Percentiles rank a stretch among this genome's conserved stretches.
Evolutionary conservation across 2,888 invertebrate genomes (phyloP).

Genomic region (Thymelicus lineola): DNA sequence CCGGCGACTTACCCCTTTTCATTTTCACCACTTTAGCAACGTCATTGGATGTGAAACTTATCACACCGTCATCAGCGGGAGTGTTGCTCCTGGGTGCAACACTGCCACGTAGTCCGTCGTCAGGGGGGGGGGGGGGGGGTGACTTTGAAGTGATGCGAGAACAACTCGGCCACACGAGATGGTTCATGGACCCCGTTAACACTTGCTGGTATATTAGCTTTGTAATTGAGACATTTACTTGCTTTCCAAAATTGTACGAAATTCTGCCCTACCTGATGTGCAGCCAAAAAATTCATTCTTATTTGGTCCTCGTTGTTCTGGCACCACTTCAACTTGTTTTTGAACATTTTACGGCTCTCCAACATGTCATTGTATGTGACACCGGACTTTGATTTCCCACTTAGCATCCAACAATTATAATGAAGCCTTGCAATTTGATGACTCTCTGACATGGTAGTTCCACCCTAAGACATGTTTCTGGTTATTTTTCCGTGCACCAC

Average conservation of each 20-base stretch:
- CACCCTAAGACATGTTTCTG: conserved; percentile 5
- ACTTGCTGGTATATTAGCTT: conserved; percentile 32
- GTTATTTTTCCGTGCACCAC: background rate
- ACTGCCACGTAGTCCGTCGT: too few relatives aligned
- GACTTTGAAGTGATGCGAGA: conserved; percentile 38
- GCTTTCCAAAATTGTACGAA: conserved; percentile 32
- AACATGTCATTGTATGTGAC: conserved; percentile 33
- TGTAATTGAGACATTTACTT: too few relatives aligned
- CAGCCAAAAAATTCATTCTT: conserved; percentile 37
- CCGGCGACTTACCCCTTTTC: too few relatives aligned
- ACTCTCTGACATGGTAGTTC: conserved; percentile 6
- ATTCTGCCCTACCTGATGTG: conserved; percentile 17
- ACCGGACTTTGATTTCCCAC: conserved; percentile 15
- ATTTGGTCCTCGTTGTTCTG: conserved; percentile 39
- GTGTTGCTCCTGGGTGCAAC: too few relatives aligned
- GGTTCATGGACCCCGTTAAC: conserved; percentile 37
- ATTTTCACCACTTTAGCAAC: conserved; percentile 1
- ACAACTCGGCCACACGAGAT: conserved; percentile 39
- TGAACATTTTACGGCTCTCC: conserved; percentile 39
- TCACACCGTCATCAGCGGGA: too few relatives aligned
- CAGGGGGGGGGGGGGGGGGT: too few relatives aligned
- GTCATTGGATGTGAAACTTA: too few relatives aligned
- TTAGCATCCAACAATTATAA: conserved; percentile 15
- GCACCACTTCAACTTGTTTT: conserved; percentile 39
- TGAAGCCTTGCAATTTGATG: conserved; percentile 29